Conservation (phyloP, 2,797 vertebrate species). For the Coregonus sp. region DNA sequence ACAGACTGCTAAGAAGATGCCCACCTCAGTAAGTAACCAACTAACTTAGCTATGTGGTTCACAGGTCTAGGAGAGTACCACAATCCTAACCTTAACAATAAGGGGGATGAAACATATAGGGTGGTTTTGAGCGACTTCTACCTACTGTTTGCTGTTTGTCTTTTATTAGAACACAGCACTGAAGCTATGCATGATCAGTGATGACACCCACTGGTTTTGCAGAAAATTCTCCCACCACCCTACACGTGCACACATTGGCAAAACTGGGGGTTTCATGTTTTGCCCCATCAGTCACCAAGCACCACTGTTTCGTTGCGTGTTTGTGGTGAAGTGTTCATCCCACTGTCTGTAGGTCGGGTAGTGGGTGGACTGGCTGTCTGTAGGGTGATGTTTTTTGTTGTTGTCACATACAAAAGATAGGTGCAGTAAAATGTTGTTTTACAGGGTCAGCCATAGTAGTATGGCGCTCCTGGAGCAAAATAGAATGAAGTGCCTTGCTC, state of each 20-base stretch:
- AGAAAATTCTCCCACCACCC: neutral
- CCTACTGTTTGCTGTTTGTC: neutral
- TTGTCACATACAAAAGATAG: too few species aligned
- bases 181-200: neutral
- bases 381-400: too few species aligned
- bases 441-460: too few species aligned
- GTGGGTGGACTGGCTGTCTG: neutral
- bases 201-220: neutral
- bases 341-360: neutral
- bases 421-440: too few species aligned
- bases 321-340: neutral
- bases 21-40: slow-evolving; percentile 79
- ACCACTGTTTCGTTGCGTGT: neutral
- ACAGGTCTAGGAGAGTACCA: neutral
- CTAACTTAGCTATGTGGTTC: neutral
- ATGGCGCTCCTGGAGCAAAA: too few species aligned
- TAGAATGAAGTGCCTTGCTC: too few species aligned
- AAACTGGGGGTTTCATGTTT: neutral
- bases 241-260: neutral
- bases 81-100: neutral
- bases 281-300: neutral
- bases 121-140: too few species aligned
- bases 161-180: neutral
- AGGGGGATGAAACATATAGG: neutral
- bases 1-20: slow-evolving; percentile 83